Percentiles rank a stretch among this genome's conserved stretches.
Evolutionary conservation across 2,113 vertebrate genomes (phyloP).

Genomic region (Myxocyprinus asiaticus): DNA sequence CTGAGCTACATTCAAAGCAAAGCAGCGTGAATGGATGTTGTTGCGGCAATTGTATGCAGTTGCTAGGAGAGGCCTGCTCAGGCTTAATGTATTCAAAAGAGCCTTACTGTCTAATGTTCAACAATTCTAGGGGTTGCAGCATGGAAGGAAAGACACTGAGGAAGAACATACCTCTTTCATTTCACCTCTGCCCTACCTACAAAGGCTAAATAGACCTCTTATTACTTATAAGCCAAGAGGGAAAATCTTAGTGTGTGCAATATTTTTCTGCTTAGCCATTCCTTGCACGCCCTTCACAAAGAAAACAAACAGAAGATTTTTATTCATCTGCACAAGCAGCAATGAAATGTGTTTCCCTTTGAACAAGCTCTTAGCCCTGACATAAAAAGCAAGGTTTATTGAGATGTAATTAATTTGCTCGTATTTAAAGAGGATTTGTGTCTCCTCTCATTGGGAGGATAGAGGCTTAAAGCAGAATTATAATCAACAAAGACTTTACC

Average conservation of each 20-base stretch:
- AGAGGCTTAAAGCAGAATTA: constrained; percentile 48
- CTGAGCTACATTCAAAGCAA: constrained; percentile 62
- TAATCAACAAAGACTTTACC: constrained; percentile 45
- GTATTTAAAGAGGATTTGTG: constrained; percentile 44
- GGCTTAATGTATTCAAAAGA: constrained; percentile 74
- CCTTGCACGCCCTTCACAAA: background rate
- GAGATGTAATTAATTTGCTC: constrained; percentile 34
- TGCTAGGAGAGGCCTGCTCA: constrained; percentile 79
- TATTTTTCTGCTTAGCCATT: background rate
- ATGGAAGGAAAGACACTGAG: background rate
- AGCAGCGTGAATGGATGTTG: constrained; percentile 76
- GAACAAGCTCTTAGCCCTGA: background rate
- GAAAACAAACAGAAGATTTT: background rate
- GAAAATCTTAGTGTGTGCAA: background rate
- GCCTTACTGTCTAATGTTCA: constrained; percentile 60
- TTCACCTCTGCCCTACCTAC: background rate
- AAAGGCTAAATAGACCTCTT: constrained; percentile 3
- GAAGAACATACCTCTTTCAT: constrained; percentile 17
- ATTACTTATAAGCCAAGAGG: background rate
- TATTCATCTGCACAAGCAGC: background rate
- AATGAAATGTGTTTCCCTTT: background rate
- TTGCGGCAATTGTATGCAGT: constrained; percentile 63
- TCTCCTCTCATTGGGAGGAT: constrained; percentile 30
- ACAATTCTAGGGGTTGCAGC: background rate
- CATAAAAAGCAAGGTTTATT: constrained; percentile 24